phyloP scores from a whole-genome alignment of 2,113 vertebrate species.

The Chaetodon trifascialis region DNA sequence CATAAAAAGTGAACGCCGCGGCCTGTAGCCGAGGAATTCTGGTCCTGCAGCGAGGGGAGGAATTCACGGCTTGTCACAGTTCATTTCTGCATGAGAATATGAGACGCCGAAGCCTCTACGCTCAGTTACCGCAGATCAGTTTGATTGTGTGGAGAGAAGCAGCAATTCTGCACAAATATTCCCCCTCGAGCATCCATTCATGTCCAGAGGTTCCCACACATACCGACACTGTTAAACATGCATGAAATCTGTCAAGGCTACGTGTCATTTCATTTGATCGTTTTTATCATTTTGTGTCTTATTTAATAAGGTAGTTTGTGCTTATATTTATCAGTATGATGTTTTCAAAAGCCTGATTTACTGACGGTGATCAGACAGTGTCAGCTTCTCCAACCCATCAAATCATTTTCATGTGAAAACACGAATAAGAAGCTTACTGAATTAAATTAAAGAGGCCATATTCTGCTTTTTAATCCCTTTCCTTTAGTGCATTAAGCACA shows the following conservation, averaged over 20 bases:
- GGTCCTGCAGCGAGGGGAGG: conserved; percentile 28
- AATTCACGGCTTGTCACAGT: conserved; percentile 65
- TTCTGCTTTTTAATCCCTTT: too few species aligned
- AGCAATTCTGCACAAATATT: conserved; percentile 17
- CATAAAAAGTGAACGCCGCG: conserved; percentile 56
- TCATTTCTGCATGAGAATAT: conserved; percentile 52
- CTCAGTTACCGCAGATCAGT: conserved; percentile 31
- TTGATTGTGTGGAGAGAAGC: conserved; percentile 27
- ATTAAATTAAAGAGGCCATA: too few species aligned
- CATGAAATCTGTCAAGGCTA: conserved; percentile 27
- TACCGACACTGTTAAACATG: not conserved
- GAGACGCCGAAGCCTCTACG: conserved; percentile 28
- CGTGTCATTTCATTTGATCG: not conserved
- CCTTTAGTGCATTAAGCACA: too few species aligned
- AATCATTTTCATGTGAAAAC: too few species aligned
- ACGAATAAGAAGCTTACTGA: too few species aligned
- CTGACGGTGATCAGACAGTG: not conserved
- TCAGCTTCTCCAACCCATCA: not conserved
- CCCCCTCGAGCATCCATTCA: not conserved
- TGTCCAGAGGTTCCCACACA: conserved; percentile 16
- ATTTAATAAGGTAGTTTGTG: not conserved
- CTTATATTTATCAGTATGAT: not conserved
- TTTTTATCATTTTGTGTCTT: not conserved
- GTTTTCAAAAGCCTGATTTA: not conserved
- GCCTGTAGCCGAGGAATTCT: conserved; percentile 57